phyloP scores from a whole-genome alignment of 1,140 invertebrate genomes.

The Eriosoma lanigerum region DNA sequence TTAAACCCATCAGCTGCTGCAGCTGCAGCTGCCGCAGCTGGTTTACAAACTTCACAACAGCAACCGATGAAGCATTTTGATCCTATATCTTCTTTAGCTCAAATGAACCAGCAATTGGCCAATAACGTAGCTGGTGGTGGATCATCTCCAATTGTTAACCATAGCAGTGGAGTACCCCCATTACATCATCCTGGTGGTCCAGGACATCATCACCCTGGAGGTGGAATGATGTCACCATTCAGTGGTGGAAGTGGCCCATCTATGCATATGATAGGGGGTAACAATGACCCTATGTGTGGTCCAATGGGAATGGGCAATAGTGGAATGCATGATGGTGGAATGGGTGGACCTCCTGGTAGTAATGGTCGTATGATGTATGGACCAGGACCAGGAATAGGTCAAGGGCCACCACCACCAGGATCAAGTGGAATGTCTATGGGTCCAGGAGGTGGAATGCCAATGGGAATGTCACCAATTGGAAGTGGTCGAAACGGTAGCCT shows the following conservation, averaged over 20 bases:
- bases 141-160: slow-evolving; percentile 59
- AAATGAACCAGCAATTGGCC: slow-evolving; percentile 90
- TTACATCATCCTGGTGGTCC: slow-evolving; percentile 60
- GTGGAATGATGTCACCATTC: slow-evolving; percentile 60
- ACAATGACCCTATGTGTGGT: slow-evolving; percentile 63
- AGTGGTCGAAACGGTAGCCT: slow-evolving; percentile 6
- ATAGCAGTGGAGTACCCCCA: slow-evolving; percentile 54
- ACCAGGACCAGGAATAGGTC: slow-evolving; percentile 54
- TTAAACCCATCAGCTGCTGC: slow-evolving; percentile 74
- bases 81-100: slow-evolving; percentile 88
- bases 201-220: slow-evolving; percentile 52
- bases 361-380: slow-evolving; percentile 58
- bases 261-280: slow-evolving; percentile 62
- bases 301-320: slow-evolving; percentile 56
- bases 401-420: slow-evolving; percentile 32
- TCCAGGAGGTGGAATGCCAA: slow-evolving; percentile 45
- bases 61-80: slow-evolving; percentile 70
- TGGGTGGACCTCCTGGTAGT: slow-evolving; percentile 60
- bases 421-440: slow-evolving; percentile 19
- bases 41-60: slow-evolving; percentile 58
- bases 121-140: slow-evolving; percentile 66
- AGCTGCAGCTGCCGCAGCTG: slow-evolving; percentile 60
- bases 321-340: slow-evolving; percentile 54
- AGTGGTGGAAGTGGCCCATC: slow-evolving; percentile 57
- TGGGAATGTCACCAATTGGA: slow-evolving; percentile 53